Percentiles rank a stretch among this genome's conserved stretches.
These are phyloP conservation scores for Hirtodrosophila confusa DNA, from an alignment of 2,888 invertebrate species.

Conservation along the genomic window DNA sequence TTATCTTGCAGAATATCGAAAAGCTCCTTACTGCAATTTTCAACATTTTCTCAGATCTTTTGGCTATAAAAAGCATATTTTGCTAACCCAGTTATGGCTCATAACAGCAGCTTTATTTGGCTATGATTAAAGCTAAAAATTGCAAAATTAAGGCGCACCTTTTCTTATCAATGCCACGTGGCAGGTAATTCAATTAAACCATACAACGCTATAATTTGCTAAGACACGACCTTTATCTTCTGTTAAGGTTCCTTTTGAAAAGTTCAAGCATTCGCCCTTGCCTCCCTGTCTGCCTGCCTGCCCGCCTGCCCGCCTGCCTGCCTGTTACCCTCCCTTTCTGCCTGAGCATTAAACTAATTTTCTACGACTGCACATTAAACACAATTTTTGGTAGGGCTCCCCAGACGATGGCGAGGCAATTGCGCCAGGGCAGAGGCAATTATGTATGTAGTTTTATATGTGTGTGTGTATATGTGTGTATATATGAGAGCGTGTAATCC, in stretches of 20 bases:
- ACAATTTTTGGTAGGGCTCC: slow-evolving; percentile 44
- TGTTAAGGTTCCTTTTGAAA: slow-evolving; percentile 39
- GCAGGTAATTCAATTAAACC: slow-evolving; percentile 70
- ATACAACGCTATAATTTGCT: slow-evolving; percentile 63
- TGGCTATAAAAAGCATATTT: slow-evolving; percentile 13
- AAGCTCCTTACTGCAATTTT: too few relatives aligned
- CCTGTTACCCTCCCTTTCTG: slow-evolving; percentile 20
- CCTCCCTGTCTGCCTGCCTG: too few relatives aligned
- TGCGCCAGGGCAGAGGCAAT: slow-evolving; percentile 41
- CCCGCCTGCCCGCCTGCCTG: too few relatives aligned
- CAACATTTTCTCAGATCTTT: too few relatives aligned
- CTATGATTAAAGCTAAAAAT: slow-evolving; percentile 35
- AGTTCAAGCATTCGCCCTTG: too few relatives aligned
- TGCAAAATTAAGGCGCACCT: slow-evolving; percentile 14
- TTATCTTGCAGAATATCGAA: too few relatives aligned
- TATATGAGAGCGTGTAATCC: slow-evolving; percentile 46
- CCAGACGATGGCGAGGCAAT: slow-evolving; percentile 34
- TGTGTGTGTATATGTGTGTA: not conserved
- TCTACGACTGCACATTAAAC: slow-evolving; percentile 71
- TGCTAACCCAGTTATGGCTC: slow-evolving; percentile 35
- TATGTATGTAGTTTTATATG: slow-evolving; percentile 50
- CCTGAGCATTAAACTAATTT: slow-evolving; percentile 70
- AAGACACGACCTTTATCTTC: slow-evolving; percentile 45
- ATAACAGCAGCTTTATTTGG: slow-evolving; percentile 27
- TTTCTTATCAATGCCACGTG: slow-evolving; percentile 56